A percentile compares a stretch with the other conserved stretches of the same genome.
phyloP scores from a whole-genome alignment of 2,113 vertebrate species.

The Pseudorasbora parva region DNA sequence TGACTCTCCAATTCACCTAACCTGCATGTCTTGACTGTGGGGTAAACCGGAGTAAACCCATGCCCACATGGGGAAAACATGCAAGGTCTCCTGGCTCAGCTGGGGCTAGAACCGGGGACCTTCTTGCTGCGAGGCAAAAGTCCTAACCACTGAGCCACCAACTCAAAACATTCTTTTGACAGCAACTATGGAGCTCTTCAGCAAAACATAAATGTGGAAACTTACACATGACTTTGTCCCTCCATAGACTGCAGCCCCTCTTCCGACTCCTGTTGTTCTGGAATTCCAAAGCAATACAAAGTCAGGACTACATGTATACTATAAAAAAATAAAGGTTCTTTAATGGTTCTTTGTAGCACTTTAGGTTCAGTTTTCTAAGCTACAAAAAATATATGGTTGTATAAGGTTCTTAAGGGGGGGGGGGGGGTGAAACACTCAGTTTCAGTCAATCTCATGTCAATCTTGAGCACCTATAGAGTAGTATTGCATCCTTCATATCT shows the following conservation, averaged over 20 bases:
- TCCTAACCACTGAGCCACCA: background rate
- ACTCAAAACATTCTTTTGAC: background rate
- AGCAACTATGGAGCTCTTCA: background rate
- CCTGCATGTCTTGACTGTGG: too few relatives aligned
- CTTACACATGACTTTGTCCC: conserved; percentile 77
- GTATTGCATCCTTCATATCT: too few relatives aligned
- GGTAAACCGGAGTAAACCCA: too few relatives aligned
- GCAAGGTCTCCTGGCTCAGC: background rate
- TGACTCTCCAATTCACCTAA: too few relatives aligned
- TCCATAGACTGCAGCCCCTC: conserved; percentile 72
- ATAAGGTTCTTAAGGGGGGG: background rate
- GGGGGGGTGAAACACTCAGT: too few relatives aligned
- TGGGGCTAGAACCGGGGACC: background rate
- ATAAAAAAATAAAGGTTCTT: too few relatives aligned
- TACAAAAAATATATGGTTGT: background rate
- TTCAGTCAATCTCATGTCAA: too few relatives aligned
- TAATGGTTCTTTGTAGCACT: background rate
- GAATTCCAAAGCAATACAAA: conserved; percentile 51
- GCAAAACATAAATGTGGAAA: conserved; percentile 11
- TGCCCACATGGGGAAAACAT: too few relatives aligned
- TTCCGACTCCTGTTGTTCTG: conserved; percentile 81
- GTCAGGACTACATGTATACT: background rate
- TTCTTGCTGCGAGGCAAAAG: background rate
- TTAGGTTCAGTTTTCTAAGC: background rate
- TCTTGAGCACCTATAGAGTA: too few relatives aligned